Evolutionary conservation across 2,888 invertebrate species (phyloP).

Genomic region (Cephalotes varians): DNA sequence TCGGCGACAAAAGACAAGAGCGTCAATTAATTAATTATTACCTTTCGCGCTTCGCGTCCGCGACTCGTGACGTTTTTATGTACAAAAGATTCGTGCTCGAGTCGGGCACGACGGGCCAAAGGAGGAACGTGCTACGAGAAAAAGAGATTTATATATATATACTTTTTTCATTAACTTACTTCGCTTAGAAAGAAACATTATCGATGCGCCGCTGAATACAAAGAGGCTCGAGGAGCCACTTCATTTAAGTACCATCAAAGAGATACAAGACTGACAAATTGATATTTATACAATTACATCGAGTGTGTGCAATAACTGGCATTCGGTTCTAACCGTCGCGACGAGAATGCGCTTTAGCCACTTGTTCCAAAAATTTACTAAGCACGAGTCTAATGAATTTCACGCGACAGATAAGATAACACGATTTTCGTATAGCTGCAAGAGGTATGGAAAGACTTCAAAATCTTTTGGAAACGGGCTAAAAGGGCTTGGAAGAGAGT

Average conservation of each 20-base stretch:
- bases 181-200: conserved; percentile 44
- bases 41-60: conserved; percentile 40
- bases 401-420: not conserved
- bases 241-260: conserved; percentile 81
- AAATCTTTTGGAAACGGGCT: not conserved
- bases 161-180: conserved; percentile 42
- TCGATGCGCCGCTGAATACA: conserved; percentile 50
- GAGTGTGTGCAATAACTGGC: conserved; percentile 70
- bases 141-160: conserved; percentile 41
- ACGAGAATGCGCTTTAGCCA: conserved; percentile 29
- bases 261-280: conserved; percentile 82
- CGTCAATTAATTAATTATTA: conserved; percentile 48
- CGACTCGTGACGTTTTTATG: conserved; percentile 57
- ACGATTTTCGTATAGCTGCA: not conserved
- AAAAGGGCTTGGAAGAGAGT: not conserved
- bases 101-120: conserved; percentile 73
- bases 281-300: conserved; percentile 81
- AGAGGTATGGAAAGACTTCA: not conserved
- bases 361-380: conserved; percentile 40
- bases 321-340: conserved; percentile 38
- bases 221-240: conserved; percentile 61
- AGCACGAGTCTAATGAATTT: not conserved
- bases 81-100: conserved; percentile 70
- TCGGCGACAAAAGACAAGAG: conserved; percentile 70
- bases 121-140: conserved; percentile 70